Evolutionary conservation across 2,888 invertebrate species (phyloP).

Genomic region (Acanthoscelides obtectus): DNA sequence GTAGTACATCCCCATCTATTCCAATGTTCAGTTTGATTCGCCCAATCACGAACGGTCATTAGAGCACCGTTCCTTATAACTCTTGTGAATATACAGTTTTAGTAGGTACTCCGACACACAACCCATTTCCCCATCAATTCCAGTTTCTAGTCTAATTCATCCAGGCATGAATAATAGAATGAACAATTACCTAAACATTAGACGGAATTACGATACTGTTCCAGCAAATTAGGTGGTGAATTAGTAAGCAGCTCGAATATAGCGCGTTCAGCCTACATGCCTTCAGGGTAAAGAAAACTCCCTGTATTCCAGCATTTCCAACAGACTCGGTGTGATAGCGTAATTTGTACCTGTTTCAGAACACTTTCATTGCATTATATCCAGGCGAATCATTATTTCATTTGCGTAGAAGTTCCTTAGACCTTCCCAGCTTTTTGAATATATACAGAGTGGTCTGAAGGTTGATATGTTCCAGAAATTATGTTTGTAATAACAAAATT

Average conservation of each 20-base stretch:
- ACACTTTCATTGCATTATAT: not conserved
- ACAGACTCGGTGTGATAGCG: not conserved
- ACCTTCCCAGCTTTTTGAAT: no score
- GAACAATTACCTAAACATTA: slow-evolving; percentile 49
- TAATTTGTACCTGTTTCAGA: not conserved
- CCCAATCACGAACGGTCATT: no score
- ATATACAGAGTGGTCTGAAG: no score
- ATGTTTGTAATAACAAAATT: no score
- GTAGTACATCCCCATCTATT: no score
- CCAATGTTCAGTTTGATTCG: no score
- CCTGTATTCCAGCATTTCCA: not conserved
- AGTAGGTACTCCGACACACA: not conserved
- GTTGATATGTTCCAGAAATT: no score
- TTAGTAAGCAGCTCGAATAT: slow-evolving; percentile 32
- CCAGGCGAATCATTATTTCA: no score
- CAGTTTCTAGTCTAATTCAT: not conserved
- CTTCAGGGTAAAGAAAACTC: not conserved
- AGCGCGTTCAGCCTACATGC: slow-evolving; percentile 8
- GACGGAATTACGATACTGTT: slow-evolving; percentile 42
- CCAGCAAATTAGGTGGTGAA: slow-evolving; percentile 44
- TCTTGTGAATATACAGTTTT: not conserved
- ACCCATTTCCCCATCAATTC: slow-evolving; percentile 33
- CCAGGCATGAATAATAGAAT: slow-evolving; percentile 42
- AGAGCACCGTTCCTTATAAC: no score
- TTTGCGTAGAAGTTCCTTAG: no score